phyloP scores from a whole-genome alignment of 2,113 vertebrate species.

The Ploceus nigricollis region DNA sequence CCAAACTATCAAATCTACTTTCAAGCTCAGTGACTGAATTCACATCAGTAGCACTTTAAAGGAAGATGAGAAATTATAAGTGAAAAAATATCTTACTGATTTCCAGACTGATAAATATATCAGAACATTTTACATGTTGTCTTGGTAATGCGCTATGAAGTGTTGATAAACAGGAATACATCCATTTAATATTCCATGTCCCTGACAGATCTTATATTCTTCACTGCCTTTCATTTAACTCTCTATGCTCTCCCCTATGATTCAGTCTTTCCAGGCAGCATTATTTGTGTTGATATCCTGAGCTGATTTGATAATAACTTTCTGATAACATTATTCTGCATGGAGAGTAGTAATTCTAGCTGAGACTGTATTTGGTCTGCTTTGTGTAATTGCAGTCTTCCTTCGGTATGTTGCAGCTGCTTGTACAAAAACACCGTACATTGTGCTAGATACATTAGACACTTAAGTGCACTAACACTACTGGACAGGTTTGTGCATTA shows the following conservation, averaged over 20 bases:
- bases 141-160: background rate
- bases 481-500: background rate
- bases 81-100: background rate
- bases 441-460: background rate
- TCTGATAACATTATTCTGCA: background rate
- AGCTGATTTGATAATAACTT: background rate
- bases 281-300: background rate
- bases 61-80: background rate
- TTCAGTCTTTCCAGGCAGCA: background rate
- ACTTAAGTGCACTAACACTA: background rate
- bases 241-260: background rate
- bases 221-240: background rate
- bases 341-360: background rate
- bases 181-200: background rate
- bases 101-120: background rate
- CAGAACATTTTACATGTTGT: background rate
- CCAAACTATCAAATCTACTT: background rate
- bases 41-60: background rate
- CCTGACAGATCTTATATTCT: background rate
- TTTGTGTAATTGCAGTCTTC: background rate
- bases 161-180: background rate
- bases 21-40: background rate
- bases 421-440: fast-evolving
- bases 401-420: background rate
- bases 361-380: background rate